Evolutionary conservation across 2,888 invertebrate genomes (phyloP).

Genomic region (Stegophylla sp.): DNA sequence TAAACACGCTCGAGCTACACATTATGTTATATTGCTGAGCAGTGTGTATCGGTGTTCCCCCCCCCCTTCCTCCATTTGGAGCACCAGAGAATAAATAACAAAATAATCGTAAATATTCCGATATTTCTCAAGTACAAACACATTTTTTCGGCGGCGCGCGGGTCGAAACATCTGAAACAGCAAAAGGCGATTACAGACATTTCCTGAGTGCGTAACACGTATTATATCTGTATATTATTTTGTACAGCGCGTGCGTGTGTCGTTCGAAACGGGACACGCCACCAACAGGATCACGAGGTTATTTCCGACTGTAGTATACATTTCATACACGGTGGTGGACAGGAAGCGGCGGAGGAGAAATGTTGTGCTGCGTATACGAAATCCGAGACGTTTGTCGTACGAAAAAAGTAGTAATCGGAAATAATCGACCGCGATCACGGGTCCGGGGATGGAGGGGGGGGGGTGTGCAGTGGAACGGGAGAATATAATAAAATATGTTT

Average conservation of each 20-base stretch:
- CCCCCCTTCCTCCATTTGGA: no score
- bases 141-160: not conserved
- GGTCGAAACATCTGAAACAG: conserved; percentile 10
- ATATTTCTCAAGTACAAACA: conserved; percentile 36
- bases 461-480: no score
- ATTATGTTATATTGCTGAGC: conserved; percentile 18
- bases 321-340: not conserved
- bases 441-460: no score
- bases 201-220: no score
- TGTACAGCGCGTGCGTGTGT: no score
- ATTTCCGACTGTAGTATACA: conserved; percentile 30
- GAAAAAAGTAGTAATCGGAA: conserved; percentile 11
- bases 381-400: conserved; percentile 29
- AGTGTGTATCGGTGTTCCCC: no score
- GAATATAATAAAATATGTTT: no score
- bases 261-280: conserved; percentile 30
- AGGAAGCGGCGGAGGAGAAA: not conserved
- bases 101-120: conserved; percentile 24
- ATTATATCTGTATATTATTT: no score
- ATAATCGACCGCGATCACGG: conserved; percentile 29
- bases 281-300: conserved; percentile 35
- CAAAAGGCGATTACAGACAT: conserved; percentile 37
- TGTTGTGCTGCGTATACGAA: not conserved
- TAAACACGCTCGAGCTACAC: not conserved
- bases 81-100: conserved; percentile 23